Evolutionary conservation across 2,113 vertebrate genomes (phyloP), one percentile per base, ranked within the genome.

Genomic region (Apteryx owenii): DNA sequence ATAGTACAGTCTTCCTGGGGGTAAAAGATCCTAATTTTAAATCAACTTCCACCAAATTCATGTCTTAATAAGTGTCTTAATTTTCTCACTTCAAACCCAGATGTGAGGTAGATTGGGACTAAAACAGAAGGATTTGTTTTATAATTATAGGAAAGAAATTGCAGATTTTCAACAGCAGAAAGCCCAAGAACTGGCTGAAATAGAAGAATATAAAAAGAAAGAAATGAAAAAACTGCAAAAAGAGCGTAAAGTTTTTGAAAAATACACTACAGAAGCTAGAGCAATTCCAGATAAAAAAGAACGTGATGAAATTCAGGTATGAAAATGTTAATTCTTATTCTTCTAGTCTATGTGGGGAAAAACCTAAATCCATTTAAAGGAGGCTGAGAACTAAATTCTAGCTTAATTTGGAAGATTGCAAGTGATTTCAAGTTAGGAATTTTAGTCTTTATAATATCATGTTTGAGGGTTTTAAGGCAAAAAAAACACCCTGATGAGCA

Each of bases 261-360:
- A 98, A 71, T 99, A 99, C 16, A 95, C 98, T 6, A 96, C 98
- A 33, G 98, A 98, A 12, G 98, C 98, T 56, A 98, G 99, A 98
- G 98, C 99, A 66, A 98, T 99, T 36, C 99, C 99, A 20, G 99
- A 99, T 98, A 99, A 99, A 98, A 99, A 98, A 83, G 99, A 99
- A 77, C 98, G 99, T 44, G 99, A 99, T 96, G 99, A 99, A 98
- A 99, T 99, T 92, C 99, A 99, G 99, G 99, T 99, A 98, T 95
- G 54, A 82, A 64, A 71, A 46, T 54, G 20, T 21, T 60, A 68
- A 54, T 33, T 7, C 14, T n/a, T 85, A 7, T 68, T 87, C 20
- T 70, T 89, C 33, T 85, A n/a, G 46, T 73, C 19, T 28, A 58
- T 18, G 23, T 3, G 53, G 70, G 38, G 33, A 71, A 93, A 71